Evolutionary conservation across 2,888 invertebrate species (phyloP), one percentile per base, ranked within the genome.

Genomic region (Chouioia cunea): DNA sequence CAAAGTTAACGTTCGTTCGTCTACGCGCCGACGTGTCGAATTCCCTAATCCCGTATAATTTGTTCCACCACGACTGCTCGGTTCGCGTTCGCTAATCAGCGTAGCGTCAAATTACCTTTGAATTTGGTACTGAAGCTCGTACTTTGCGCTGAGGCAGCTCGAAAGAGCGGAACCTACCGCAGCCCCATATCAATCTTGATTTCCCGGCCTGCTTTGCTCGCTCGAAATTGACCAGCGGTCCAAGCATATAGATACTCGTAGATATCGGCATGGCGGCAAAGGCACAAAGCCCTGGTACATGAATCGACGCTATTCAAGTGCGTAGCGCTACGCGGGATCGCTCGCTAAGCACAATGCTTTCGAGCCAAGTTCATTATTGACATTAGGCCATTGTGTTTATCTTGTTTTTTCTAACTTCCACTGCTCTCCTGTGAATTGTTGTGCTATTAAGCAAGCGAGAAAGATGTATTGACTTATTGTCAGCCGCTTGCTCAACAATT

Each of bases 141-240:
- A n/a, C n/a, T n/a, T n/a, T n/a, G n/a, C n/a, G n/a, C n/a, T n/a
- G n/a, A n/a, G n/a, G n/a, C n/a, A n/a, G n/a, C n/a, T n/a, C n/a
- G 43, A 16, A 10, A 44, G 76, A 77, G 77, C 76, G 44, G 74
- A 81, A 80, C 80, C 80, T 80, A 81, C 80, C 80, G 80, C 80
- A 80, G 80, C 76, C 76, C 78, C 76, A 76, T 78, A 81, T 81
- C 80, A 79, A 81, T 81, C 79, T 78, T 77, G 76, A 77, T 79
- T 80, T 81, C 79, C 77, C 70, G 76, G 74, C 64, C 22, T 75
- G 75, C 77, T 73, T 76, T 12, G 36, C 6, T 36, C 12, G 36
- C 36, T 6, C 36, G 36, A 36, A 36, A 10, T 10, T 36, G 4
- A 1, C 36, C 10, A n/a, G n/a, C n/a, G n/a, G n/a, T n/a, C n/a